Conservation (phyloP, 1,140 invertebrate genomes). For the Anagrus nilaparvatae region DNA sequence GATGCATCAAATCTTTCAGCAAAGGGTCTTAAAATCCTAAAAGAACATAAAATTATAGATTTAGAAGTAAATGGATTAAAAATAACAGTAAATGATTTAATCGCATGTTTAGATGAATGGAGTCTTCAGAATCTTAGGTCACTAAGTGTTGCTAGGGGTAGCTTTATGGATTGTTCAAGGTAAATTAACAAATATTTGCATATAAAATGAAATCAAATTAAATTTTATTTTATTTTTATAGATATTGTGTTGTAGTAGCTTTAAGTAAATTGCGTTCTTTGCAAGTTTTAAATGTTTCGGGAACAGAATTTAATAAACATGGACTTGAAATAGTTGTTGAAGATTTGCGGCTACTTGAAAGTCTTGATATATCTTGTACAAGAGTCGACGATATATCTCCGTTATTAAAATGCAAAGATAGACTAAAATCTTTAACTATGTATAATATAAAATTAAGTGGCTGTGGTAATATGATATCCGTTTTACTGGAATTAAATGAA, state of each 20-base stretch:
- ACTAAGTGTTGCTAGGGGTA: conserved; percentile 57
- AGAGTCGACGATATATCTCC: conserved; percentile 57
- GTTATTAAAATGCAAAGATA: conserved; percentile 50
- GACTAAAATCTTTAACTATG: conserved; percentile 52
- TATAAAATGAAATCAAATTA: conserved; percentile 4
- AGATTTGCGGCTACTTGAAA: conserved; percentile 57
- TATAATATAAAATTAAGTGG: conserved; percentile 51
- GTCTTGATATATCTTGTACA: conserved; percentile 62
- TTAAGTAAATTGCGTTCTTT: conserved; percentile 51
- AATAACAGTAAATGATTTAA: conserved; percentile 55
- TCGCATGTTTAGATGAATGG: conserved; percentile 64
- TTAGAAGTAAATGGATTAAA: conserved; percentile 54
- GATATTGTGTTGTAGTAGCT: conserved; percentile 43
- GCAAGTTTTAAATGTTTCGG: conserved; percentile 58
- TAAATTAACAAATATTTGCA: conserved; percentile 19
- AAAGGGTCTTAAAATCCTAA: conserved; percentile 55
- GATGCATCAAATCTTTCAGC: conserved; percentile 48
- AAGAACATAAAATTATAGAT: conserved; percentile 53
- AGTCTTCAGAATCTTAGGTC: conserved; percentile 55
- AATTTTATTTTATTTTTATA: conserved; percentile 23
- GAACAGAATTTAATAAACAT: conserved; percentile 62
- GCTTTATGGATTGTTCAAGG: conserved; percentile 49
- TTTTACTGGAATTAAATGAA: conserved; percentile 49
- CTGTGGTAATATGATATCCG: conserved; percentile 42
- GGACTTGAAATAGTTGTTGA: conserved; percentile 59